Evolutionary conservation across 2,113 vertebrate genomes (phyloP).

Genomic region (Tetraodon nigroviridis): DNA sequence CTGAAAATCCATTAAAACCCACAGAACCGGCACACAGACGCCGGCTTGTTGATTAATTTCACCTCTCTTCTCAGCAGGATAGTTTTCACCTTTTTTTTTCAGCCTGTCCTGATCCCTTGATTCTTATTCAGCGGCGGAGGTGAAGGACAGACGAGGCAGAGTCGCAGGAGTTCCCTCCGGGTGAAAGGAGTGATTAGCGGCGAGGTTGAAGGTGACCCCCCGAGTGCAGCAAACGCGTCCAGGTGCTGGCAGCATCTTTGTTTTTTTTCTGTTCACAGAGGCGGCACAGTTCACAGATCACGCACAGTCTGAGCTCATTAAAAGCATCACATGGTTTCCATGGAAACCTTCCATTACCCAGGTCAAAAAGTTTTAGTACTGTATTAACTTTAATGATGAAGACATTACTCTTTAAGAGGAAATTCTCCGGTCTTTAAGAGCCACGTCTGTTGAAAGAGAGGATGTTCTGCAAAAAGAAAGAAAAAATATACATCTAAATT

Average conservation of each 20-base stretch:
- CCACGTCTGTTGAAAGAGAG: neutral
- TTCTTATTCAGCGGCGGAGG: constrained; percentile 35
- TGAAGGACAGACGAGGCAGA: constrained; percentile 25
- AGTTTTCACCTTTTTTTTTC: neutral
- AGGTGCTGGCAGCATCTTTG: neutral
- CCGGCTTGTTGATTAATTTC: constrained; percentile 15
- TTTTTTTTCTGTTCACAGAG: neutral
- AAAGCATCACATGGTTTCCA: too few relatives aligned
- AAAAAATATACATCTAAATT: neutral
- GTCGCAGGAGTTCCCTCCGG: constrained; percentile 16
- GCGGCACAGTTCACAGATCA: neutral
- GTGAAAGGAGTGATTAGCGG: constrained; percentile 29
- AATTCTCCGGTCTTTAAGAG: too few relatives aligned
- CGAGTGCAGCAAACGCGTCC: neutral
- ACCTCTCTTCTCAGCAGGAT: neutral
- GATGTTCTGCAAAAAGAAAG: neutral
- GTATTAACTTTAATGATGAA: too few relatives aligned
- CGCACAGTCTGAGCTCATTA: too few relatives aligned
- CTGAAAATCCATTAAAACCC: neutral
- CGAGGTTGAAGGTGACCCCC: constrained; percentile 39
- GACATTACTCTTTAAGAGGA: too few relatives aligned
- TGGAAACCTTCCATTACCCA: too few relatives aligned
- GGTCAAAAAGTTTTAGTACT: too few relatives aligned
- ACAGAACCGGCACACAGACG: constrained; percentile 5
- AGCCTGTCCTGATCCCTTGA: constrained; percentile 25